Evolutionary conservation across 2,888 invertebrate genomes (phyloP), one percentile per base, ranked within the genome.

Genomic region (Selenia dentaria): DNA sequence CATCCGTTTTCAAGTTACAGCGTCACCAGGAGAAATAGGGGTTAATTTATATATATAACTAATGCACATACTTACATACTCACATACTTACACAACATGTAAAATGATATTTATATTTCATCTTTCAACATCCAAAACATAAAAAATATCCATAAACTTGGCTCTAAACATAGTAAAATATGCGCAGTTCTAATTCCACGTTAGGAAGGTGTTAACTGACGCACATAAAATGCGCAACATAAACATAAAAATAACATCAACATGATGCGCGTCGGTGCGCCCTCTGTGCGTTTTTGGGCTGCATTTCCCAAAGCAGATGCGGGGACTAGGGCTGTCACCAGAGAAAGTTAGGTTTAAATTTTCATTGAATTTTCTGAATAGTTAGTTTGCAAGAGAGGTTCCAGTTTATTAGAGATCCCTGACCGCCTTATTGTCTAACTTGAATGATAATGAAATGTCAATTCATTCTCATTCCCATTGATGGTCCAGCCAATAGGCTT

Each of bases 231-330:
- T 34, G 28, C 25, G 34, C 29, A 35, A 25, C 29, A 13, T 35
- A 11, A 29, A 51, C 44, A 48, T 53, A 44, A 49, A 50, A 36
- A 29, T 42, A 44, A 22, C 40, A 51, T 54, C 49, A 54, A 57
- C 51, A 38, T 32, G 26, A 34, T 38, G 26, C 28, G 40, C 43
- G 41, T 35, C 44, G 32, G 35, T 44, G 36, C 29, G 27, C 41
- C 22, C 41, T 39, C 35, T 24, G 52, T 36, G 42, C 41, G 42
- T 46, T 57, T 56, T 49, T 42, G 51, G 49, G 33, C 41, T 33
- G 33, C 26, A 49, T 51, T 51, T 50, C 35, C 49, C 35, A 39
- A 14, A 13, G 6, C 12, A 22, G 8, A 8, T 22, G 8, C 8
- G 8, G 6, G 3, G 4, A 13, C 1, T 39, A 57, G 53, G 56